phyloP scores from a whole-genome alignment of 2,888 invertebrate species.

The Tinea semifulvella region DNA sequence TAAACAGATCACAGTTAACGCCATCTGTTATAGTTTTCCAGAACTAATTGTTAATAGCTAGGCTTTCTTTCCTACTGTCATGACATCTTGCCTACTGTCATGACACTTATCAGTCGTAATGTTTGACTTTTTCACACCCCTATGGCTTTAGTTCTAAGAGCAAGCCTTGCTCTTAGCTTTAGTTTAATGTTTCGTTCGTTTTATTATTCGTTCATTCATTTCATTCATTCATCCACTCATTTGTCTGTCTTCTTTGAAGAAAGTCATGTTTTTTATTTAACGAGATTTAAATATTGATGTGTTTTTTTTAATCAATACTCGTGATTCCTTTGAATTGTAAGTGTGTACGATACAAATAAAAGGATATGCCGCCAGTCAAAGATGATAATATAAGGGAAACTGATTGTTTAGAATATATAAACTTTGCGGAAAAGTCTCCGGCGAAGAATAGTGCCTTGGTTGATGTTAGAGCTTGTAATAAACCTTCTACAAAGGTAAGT shows the following conservation, averaged over 20 bases:
- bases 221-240: background rate
- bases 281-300: background rate
- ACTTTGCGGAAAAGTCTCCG: slow-evolving; percentile 56
- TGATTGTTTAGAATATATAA: slow-evolving; percentile 56
- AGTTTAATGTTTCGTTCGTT: too few relatives aligned
- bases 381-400: slow-evolving; percentile 57
- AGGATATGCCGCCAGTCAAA: slow-evolving; percentile 64
- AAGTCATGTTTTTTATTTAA: slow-evolving; percentile 1
- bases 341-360: slow-evolving; percentile 14
- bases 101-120: too few relatives aligned
- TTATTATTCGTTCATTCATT: background rate
- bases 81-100: too few relatives aligned
- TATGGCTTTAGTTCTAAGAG: too few relatives aligned
- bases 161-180: too few relatives aligned
- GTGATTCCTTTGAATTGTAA: background rate
- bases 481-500: slow-evolving; percentile 72
- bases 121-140: too few relatives aligned
- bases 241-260: background rate
- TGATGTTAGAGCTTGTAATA: slow-evolving; percentile 75
- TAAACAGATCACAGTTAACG: too few relatives aligned
- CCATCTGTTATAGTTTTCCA: too few relatives aligned
- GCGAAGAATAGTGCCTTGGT: slow-evolving; percentile 59
- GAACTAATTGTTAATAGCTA: too few relatives aligned
- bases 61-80: too few relatives aligned
- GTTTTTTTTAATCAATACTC: background rate